These are phyloP conservation scores for Drosophila novamexicana DNA, from an alignment of 1,140 invertebrate species.

Conservation along the genomic window DNA sequence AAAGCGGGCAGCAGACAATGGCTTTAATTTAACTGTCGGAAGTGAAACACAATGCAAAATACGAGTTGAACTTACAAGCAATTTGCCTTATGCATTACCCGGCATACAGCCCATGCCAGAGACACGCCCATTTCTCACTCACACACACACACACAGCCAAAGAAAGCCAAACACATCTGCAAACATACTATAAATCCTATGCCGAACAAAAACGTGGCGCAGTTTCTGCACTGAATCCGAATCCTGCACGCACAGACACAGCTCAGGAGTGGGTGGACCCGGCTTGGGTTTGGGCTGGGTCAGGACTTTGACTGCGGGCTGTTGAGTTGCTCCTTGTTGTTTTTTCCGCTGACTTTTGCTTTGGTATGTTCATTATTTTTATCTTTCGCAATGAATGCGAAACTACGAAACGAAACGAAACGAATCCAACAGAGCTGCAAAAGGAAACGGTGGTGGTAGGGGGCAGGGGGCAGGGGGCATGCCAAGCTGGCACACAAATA, in stretches of 20 bases:
- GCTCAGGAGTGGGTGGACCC: not conserved
- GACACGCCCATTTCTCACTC: conserved; percentile 66
- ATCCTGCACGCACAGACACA: conserved; percentile 64
- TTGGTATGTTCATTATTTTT: conserved; percentile 83
- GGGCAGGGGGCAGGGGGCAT: not conserved
- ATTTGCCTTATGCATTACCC: conserved; percentile 75
- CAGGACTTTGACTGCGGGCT: conserved; percentile 39
- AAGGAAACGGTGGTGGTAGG: not conserved
- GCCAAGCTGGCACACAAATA: conserved; percentile 64
- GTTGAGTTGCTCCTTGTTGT: conserved; percentile 65
- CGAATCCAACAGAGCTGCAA: conserved; percentile 42
- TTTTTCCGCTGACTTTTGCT: conserved; percentile 70
- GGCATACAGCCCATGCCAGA: not conserved
- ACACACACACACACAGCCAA: conserved; percentile 48
- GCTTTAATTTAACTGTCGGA: conserved; percentile 84
- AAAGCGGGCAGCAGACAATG: conserved; percentile 65
- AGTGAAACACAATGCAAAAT: conserved; percentile 80
- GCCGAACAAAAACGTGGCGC: conserved; percentile 75
- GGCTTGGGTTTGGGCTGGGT: conserved; percentile 20
- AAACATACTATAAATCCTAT: conserved; percentile 69
- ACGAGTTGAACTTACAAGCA: conserved; percentile 80
- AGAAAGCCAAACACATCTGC: conserved; percentile 31
- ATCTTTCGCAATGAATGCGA: conserved; percentile 81
- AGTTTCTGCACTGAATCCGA: conserved; percentile 69
- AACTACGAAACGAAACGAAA: conserved; percentile 78